A percentile compares a stretch with the other conserved stretches of the same genome.
Conservation (phyloP, 2,888 invertebrate genomes). For the Polia nebulosa region DNA sequence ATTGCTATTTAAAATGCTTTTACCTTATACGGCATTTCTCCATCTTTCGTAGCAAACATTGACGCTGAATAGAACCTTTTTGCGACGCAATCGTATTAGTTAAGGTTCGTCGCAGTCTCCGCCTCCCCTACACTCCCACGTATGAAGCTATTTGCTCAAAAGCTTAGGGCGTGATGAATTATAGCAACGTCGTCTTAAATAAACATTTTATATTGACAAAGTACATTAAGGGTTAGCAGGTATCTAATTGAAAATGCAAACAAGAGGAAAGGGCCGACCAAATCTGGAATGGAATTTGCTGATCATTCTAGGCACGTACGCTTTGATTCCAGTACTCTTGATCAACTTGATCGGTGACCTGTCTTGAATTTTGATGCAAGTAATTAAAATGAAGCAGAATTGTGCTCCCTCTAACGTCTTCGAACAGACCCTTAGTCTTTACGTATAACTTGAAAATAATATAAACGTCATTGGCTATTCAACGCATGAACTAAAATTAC, state of each 20-base stretch:
- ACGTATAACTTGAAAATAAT: neutral
- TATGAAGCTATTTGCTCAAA: slow-evolving; percentile 69
- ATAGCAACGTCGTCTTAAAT: slow-evolving; percentile 64
- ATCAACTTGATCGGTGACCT: slow-evolving; percentile 75
- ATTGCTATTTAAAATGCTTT: slow-evolving; percentile 69
- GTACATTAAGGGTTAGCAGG: slow-evolving; percentile 53
- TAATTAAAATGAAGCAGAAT: slow-evolving; percentile 61
- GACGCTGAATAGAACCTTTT: slow-evolving; percentile 35
- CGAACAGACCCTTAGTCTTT: neutral
- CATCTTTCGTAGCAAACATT: slow-evolving; percentile 25
- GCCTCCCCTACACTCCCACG: slow-evolving; percentile 65
- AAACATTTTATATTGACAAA: slow-evolving; percentile 60
- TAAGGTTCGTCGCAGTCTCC: slow-evolving; percentile 60
- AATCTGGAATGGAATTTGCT: slow-evolving; percentile 69
- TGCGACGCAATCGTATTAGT: slow-evolving; percentile 57
- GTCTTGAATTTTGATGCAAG: slow-evolving; percentile 72
- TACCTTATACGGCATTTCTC: slow-evolving; percentile 60
- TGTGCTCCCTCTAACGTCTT: slow-evolving; percentile 1
- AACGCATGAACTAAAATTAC: neutral
- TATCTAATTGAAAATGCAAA: slow-evolving; percentile 77
- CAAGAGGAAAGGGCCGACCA: slow-evolving; percentile 69
- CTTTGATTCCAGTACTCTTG: slow-evolving; percentile 81
- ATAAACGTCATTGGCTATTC: neutral
- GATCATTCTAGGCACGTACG: slow-evolving; percentile 79
- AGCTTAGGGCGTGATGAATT: slow-evolving; percentile 69